Percentiles rank a stretch among this genome's conserved stretches.
Evolutionary conservation across 2,797 vertebrate genomes (phyloP).

Genomic region (Tamandua tetradactyla): DNA sequence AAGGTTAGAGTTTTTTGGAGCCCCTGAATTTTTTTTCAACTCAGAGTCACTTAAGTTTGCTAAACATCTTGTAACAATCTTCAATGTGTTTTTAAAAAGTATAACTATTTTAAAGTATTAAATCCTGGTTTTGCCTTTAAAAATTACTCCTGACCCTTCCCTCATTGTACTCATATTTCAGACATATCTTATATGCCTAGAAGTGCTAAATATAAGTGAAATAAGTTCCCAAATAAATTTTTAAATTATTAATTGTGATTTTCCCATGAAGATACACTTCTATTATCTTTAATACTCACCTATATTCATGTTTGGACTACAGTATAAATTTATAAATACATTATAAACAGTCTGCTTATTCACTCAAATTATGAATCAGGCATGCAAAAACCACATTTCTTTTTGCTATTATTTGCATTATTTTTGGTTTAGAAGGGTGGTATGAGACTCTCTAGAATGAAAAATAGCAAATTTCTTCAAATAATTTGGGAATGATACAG

Average conservation of each 20-base stretch:
- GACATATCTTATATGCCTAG: background rate
- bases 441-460: background rate
- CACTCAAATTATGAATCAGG: background rate
- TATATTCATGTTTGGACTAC: no score
- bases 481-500: background rate
- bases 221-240: background rate
- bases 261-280: background rate
- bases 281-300: background rate
- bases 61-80: background rate
- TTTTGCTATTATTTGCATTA: background rate
- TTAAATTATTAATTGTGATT: background rate
- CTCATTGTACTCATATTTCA: background rate
- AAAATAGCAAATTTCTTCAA: background rate
- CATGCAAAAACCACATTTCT: background rate
- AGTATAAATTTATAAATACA: background rate
- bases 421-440: background rate
- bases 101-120: background rate
- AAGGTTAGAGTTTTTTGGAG: background rate
- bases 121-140: background rate
- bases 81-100: background rate
- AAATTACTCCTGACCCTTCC: background rate
- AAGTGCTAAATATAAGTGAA: background rate
- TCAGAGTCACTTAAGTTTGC: background rate
- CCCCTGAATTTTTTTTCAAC: background rate
- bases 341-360: background rate